Evolutionary conservation across 2,113 vertebrate genomes (phyloP).

Genomic region (Mungos mungo): DNA sequence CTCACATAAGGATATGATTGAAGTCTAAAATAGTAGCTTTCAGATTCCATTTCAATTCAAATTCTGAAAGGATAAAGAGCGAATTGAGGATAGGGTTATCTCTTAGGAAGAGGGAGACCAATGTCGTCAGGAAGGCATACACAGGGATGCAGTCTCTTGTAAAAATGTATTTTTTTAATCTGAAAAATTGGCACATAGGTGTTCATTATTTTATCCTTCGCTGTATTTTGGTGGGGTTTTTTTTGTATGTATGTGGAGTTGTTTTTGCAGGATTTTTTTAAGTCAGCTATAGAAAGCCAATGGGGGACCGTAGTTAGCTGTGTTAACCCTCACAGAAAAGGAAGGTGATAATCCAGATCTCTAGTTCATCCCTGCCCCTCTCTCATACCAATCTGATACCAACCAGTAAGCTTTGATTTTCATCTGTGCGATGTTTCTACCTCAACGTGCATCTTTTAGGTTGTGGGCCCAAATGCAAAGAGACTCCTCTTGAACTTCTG

Average conservation of each 20-base stretch:
- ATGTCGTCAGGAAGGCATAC: neutral
- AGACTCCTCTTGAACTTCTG: constrained; percentile 89
- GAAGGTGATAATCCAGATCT: neutral
- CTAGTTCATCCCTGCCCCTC: neutral
- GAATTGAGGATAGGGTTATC: neutral
- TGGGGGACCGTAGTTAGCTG: neutral
- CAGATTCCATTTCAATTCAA: neutral
- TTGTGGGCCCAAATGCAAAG: constrained; percentile 89
- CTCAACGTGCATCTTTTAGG: constrained; percentile 81
- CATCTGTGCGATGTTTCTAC: neutral
- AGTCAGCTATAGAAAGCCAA: neutral
- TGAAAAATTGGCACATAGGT: neutral
- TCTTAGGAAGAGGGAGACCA: neutral
- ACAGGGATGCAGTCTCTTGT: neutral
- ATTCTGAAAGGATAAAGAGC: neutral
- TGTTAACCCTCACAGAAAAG: neutral
- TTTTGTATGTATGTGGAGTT: neutral
- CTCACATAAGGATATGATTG: neutral
- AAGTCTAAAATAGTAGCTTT: neutral
- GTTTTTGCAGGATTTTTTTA: neutral
- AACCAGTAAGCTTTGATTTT: neutral
- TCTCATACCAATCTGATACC: neutral
- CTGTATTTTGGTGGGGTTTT: neutral
- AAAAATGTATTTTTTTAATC: constrained; percentile 35
- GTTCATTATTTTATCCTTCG: neutral